Evolutionary conservation across 1,140 invertebrate genomes (phyloP).

Genomic region (Heterodera schachtii): DNA sequence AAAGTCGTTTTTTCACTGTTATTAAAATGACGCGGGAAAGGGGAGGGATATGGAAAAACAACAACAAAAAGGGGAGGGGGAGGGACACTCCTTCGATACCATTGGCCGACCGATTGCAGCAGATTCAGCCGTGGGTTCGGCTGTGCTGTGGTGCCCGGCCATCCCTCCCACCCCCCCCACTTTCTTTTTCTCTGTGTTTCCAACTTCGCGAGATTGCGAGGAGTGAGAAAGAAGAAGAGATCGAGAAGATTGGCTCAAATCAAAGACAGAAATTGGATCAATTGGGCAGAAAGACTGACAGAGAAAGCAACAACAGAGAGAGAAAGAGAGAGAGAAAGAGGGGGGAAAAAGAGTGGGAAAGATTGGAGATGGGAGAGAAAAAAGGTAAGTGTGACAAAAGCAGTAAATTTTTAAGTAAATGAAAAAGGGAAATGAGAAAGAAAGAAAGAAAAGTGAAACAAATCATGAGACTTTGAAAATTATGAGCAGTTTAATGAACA

Average conservation of each 20-base stretch:
- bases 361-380: neutral
- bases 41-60: no score
- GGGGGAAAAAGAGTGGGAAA: neutral
- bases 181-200: neutral
- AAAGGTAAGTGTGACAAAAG: neutral
- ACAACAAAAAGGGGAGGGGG: neutral
- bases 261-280: conserved; percentile 4
- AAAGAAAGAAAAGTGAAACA: neutral
- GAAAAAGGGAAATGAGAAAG: neutral
- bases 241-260: conserved; percentile 1
- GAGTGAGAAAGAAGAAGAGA: neutral
- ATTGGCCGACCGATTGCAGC: neutral
- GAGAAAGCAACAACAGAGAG: neutral
- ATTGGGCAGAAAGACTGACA: neutral
- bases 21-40: no score
- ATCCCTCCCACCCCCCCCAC: neutral
- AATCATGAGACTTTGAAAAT: no score
- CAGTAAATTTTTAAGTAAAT: no score
- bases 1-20: no score
- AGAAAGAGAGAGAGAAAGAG: neutral
- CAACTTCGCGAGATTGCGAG: neutral
- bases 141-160: neutral
- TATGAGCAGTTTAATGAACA: no score
- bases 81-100: no score
- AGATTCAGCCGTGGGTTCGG: neutral